Evolutionary conservation across 2,113 vertebrate genomes (phyloP).

Genomic region (Merops nubicus): DNA sequence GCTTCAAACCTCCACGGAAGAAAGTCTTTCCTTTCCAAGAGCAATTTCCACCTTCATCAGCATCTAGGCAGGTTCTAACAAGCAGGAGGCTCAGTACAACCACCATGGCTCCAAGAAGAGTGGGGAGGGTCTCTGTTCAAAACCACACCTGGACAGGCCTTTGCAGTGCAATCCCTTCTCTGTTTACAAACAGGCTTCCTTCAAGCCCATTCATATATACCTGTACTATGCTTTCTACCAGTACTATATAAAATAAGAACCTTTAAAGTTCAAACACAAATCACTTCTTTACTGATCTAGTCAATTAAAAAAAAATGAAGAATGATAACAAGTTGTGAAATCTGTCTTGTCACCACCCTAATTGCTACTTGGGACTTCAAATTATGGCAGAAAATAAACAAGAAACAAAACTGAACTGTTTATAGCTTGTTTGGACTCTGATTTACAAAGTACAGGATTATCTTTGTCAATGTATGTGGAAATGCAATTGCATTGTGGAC

Average conservation of each 20-base stretch:
- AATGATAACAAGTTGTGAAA: neutral
- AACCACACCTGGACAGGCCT: neutral
- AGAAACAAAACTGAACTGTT: neutral
- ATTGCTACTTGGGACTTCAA: neutral
- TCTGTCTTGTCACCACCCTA: neutral
- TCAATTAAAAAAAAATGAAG: constrained; percentile 1
- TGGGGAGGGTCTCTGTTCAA: fast-evolving
- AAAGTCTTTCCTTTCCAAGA: neutral
- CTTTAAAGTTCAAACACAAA: neutral
- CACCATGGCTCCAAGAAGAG: neutral
- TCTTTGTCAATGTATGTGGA: neutral
- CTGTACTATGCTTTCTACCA: neutral
- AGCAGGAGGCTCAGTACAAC: neutral
- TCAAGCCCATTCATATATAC: neutral
- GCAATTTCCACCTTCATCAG: neutral
- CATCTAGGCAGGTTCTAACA: fast-evolving
- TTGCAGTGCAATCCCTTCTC: neutral
- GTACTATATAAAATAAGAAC: neutral
- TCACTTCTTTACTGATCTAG: neutral
- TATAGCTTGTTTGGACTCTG: neutral
- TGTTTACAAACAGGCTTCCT: neutral
- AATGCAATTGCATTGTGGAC: neutral
- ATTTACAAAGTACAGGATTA: neutral
- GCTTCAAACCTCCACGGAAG: neutral
- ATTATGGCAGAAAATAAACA: neutral